phyloP scores from a whole-genome alignment of 2,113 vertebrate genomes.

The Azemiops feae region DNA sequence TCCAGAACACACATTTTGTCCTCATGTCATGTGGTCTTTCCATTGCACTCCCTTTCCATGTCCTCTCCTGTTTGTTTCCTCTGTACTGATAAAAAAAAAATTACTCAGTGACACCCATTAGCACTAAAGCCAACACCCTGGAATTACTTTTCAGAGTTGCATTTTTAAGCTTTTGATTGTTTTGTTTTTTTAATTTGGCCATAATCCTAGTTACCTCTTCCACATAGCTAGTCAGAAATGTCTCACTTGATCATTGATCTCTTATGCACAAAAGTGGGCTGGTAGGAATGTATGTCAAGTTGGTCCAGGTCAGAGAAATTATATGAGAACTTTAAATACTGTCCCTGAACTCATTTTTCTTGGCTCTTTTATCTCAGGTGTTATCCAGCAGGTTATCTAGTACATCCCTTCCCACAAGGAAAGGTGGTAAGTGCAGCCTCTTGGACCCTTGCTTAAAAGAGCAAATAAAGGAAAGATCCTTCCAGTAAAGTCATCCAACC shows the following conservation, averaged over 20 bases:
- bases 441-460: neutral
- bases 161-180: neutral
- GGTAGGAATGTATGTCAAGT: neutral
- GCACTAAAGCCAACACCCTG: neutral
- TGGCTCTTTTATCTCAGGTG: neutral
- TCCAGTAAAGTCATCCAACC: neutral
- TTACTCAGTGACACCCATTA: neutral
- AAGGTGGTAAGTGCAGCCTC: neutral
- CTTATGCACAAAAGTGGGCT: neutral
- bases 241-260: neutral
- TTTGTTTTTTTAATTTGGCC: neutral
- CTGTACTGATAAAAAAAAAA: conserved; percentile 16
- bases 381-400: neutral
- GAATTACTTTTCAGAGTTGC: neutral
- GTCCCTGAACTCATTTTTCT: neutral
- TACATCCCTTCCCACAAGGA: neutral
- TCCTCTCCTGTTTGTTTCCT: conserved; percentile 15
- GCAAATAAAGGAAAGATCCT: neutral
- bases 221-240: neutral
- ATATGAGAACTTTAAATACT: neutral
- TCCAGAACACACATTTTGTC: conserved; percentile 8
- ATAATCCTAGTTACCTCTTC: neutral
- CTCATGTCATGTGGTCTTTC: conserved; percentile 29
- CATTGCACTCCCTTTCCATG: conserved; percentile 37
- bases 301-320: neutral